A percentile compares a stretch with the other conserved stretches of the same genome.
Conservation (phyloP, 2,113 vertebrate species). For the Hiodon alosoides region DNA sequence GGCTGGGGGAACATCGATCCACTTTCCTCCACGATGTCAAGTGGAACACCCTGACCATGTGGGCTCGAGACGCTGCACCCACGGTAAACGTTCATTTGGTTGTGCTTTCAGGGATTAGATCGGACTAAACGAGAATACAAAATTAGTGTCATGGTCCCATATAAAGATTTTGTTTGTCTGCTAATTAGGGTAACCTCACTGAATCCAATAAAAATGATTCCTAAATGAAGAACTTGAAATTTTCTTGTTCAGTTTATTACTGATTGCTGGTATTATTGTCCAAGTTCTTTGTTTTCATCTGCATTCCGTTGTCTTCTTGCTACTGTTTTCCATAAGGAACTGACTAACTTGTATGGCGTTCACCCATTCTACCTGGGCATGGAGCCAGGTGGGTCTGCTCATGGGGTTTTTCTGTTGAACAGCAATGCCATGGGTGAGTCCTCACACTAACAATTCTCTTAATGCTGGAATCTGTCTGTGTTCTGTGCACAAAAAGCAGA, state of each 20-base stretch:
- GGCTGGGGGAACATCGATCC: slow-evolving; percentile 77
- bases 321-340: slow-evolving; percentile 53
- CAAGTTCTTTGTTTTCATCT: too few species aligned
- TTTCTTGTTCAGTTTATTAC: background rate
- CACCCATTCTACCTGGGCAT: slow-evolving; percentile 82
- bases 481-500: background rate
- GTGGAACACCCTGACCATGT: slow-evolving; percentile 81
- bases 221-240: background rate
- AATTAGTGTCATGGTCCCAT: background rate
- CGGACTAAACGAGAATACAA: background rate
- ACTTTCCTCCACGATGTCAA: slow-evolving; percentile 69
- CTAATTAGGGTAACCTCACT: background rate
- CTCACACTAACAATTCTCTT: background rate
- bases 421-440: slow-evolving; percentile 76
- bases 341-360: slow-evolving; percentile 75
- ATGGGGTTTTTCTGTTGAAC: slow-evolving; percentile 84
- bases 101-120: background rate
- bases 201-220: background rate
- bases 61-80: slow-evolving; percentile 79
- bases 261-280: background rate
- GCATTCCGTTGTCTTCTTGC: background rate
- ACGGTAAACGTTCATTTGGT: slow-evolving; percentile 50
- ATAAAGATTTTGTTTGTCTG: background rate
- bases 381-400: slow-evolving; percentile 69
- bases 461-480: background rate